Base-by-base conservation (phyloP, 2,797 vertebrate species). In the Acanthis flammea region DNA sequence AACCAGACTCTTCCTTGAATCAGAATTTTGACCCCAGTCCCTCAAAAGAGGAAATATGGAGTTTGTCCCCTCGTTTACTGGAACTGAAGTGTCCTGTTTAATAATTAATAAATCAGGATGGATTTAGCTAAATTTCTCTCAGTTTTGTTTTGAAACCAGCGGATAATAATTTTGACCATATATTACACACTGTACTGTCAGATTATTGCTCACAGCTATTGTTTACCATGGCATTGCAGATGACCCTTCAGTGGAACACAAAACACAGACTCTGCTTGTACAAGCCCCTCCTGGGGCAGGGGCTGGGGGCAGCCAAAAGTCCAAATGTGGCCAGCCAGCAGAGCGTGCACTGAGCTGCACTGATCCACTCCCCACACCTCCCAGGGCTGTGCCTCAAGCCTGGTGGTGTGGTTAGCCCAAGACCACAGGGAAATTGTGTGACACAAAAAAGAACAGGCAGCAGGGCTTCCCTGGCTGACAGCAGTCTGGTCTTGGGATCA, bases 401-500 rank as follows among this genome's bases (percentile, higher is more conserved):
- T n/a, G 18, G 6, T 6, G 42, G 8, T 39, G 67, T 35, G 42
- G 7, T 47, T 50, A 87, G 42, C 35, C 50, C 47, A 51, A 75
- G n/a, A 79, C 21, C 19, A 19, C 2, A 23, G 0, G 15, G 27
- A 67, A 79, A 65, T 39, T 27, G 37, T 27, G 22, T 33, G n/a
- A 58, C 31, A 41, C 13, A 13, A 47, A 25, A 60, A 44, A 9
- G 3, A 68, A 48, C 0, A 3, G 24, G 19, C 22, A 67, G 71
- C 2, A 6, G 67, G 57, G 61, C 14, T 83, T 74, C 47, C 84
- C 41, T 66, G 61, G 21, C 28, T 51, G 65, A 53, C 76, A 79
- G 35, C 2, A 1, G 27, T 58, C 85, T 45, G 3, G 0, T 41
- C 4, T 1, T 1, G 3, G 50, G 57, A 58, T 84, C 1, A 1